phyloP scores from a whole-genome alignment of 2,888 invertebrate species.

The Amphimallon solstitiale region DNA sequence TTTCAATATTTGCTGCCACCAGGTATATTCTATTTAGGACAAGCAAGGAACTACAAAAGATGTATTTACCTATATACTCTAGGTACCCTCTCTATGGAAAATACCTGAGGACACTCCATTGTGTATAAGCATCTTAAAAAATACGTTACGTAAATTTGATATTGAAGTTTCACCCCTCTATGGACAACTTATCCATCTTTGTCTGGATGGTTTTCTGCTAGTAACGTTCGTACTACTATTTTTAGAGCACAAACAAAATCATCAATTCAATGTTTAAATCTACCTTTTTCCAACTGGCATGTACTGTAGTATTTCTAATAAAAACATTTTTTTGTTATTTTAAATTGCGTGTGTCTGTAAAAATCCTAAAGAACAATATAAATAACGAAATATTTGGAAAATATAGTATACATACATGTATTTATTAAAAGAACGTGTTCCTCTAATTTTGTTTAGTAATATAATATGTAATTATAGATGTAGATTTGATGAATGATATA shows the following conservation, averaged over 20 bases:
- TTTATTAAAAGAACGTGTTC: too few relatives aligned
- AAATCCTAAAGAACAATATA: too few relatives aligned
- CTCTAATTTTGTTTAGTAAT: too few relatives aligned
- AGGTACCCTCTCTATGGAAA: not conserved
- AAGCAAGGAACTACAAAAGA: not conserved
- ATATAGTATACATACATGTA: too few relatives aligned
- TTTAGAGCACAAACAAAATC: not conserved
- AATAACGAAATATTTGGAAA: too few relatives aligned
- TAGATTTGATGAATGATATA: too few relatives aligned
- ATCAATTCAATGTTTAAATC: not conserved
- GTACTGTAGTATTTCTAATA: too few relatives aligned
- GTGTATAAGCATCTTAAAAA: constrained; percentile 12
- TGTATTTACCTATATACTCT: not conserved
- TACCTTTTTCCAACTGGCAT: too few relatives aligned
- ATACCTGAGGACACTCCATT: constrained; percentile 15
- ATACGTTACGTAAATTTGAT: constrained; percentile 15
- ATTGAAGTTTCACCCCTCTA: constrained; percentile 7
- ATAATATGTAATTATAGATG: too few relatives aligned
- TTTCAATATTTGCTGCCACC: not conserved
- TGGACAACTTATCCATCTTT: not conserved
- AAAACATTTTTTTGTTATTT: too few relatives aligned
- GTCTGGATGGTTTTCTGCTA: not conserved
- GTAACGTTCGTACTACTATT: not conserved
- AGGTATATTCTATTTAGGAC: not conserved
- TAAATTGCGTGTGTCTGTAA: too few relatives aligned